Evolutionary conservation across 64 coral and sea anemone genomes (phyloP).

Genomic region (Montipora cactus): DNA sequence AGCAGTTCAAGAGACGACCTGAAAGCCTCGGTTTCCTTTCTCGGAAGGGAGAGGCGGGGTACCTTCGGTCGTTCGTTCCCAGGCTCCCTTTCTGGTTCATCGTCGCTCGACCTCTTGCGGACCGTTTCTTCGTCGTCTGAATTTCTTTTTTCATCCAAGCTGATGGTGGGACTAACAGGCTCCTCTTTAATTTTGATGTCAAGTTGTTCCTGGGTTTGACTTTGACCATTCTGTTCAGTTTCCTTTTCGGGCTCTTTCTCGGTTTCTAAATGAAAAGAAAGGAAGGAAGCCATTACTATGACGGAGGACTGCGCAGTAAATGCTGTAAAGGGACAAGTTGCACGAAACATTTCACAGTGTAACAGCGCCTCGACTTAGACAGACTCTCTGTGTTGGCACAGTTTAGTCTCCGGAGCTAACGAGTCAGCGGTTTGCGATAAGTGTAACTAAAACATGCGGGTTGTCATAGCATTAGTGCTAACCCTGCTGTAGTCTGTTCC

Average conservation of each 20-base stretch:
- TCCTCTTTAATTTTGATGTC: constrained; percentile 49
- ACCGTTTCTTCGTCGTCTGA: constrained; percentile 24
- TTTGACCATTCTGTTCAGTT: not conserved
- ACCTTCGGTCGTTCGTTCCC: constrained; percentile 7
- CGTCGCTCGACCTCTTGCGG: constrained; percentile 9
- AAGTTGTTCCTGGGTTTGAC: not conserved
- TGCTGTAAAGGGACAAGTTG: too few relatives aligned
- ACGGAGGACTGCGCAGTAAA: too few relatives aligned
- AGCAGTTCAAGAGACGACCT: constrained; percentile 44
- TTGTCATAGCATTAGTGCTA: too few relatives aligned
- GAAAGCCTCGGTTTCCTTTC: constrained; percentile 38
- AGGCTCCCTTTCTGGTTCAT: not conserved
- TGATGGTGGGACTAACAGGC: constrained; percentile 2
- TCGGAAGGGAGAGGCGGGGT: constrained; percentile 22
- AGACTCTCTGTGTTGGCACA: too few relatives aligned
- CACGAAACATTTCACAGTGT: too few relatives aligned
- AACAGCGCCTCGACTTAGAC: too few relatives aligned
- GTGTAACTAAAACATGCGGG: too few relatives aligned
- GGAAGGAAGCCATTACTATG: not conserved
- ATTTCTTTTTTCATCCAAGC: not conserved
- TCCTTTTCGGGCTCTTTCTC: not conserved
- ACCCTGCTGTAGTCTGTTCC: too few relatives aligned
- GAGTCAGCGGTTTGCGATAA: too few relatives aligned
- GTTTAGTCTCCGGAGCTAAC: too few relatives aligned
- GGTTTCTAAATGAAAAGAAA: not conserved